Conservation (phyloP, 2,113 vertebrate genomes). For the Antechinus flavipes region DNA sequence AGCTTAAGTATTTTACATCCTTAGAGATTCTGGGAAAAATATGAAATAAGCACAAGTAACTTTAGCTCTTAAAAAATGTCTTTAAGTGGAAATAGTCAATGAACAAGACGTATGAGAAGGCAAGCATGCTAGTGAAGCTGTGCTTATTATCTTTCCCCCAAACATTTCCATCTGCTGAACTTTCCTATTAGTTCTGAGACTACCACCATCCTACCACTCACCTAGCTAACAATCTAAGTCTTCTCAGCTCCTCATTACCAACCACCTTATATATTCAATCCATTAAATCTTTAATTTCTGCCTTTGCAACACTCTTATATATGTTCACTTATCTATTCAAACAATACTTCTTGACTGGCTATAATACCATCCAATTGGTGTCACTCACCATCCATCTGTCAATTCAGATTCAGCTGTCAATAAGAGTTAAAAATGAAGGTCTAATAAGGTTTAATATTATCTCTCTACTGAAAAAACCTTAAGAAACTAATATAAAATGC, state of each 20-base stretch:
- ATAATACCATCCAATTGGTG: not conserved
- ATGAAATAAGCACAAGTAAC: not conserved
- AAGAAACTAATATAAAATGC: not conserved
- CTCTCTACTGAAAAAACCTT: not conserved
- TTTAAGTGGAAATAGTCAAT: not conserved
- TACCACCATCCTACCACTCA: not conserved
- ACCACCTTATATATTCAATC: not conserved
- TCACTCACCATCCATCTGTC: not conserved
- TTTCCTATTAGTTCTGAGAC: not conserved
- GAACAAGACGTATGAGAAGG: not conserved
- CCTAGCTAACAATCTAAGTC: not conserved
- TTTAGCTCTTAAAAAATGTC: not conserved
- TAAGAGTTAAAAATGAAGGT: not conserved
- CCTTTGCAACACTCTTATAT: not conserved
- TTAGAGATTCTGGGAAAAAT: not conserved
- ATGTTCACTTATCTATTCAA: not conserved
- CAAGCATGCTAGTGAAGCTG: not conserved
- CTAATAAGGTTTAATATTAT: not conserved
- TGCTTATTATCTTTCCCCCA: not conserved
- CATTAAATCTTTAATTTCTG: not conserved
- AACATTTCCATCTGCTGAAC: not conserved
- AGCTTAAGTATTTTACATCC: not conserved
- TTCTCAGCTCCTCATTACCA: not conserved
- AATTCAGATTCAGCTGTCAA: not conserved
- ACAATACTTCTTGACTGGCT: not conserved